Evolutionary conservation across 2,888 invertebrate genomes (phyloP), one percentile per base, ranked within the genome.

Genomic region (Tiliacea citrago): DNA sequence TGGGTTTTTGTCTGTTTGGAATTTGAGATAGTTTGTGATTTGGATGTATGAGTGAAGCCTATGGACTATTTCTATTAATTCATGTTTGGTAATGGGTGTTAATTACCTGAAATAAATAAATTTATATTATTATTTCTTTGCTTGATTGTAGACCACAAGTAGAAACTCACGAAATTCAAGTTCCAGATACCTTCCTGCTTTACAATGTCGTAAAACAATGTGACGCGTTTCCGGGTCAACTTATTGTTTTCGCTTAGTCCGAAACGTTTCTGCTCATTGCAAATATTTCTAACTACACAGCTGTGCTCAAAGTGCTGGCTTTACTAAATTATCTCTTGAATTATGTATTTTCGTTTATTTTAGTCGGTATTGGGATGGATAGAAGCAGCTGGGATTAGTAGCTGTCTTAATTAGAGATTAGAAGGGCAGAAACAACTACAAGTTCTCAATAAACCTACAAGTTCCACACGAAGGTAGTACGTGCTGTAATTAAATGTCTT

Each of bases 151-250:
- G 45, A 65, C 63, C 61, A 70, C 75, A 81, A 86, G 75, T 72
- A 68, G 73, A 68, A 76, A 60, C 69, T 83, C 72, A 83, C 75
- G 70, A 86, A 86, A 85, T 89, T 77, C 85, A 74, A 73, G 79
- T 65, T 68, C 78, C 66, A 77, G 86, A 83, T 86, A 85, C 84
- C 84, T 85, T 79, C 75, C 73, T 78, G 79, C 81, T 82, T 85
- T 80, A 80, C 86, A 81, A 79, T 87, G 85, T 86, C 85, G 83
- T 86, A 85, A 90, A 90, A 87, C 88, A 88, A 78, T 80, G 84
- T 86, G 82, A 84, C 83, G 82, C 77, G 72, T 88, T 86, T 90
- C 88, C 89, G 82, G 83, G 90, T 85, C 85, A 86, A 85, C 79
- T 83, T 86, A 84, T 86, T 84, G 89, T 82, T 83, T 79, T 82